These are phyloP conservation scores for Ceratosolen fusciceps DNA, from an alignment of 1,140 invertebrate species.

Conservation along the genomic window DNA sequence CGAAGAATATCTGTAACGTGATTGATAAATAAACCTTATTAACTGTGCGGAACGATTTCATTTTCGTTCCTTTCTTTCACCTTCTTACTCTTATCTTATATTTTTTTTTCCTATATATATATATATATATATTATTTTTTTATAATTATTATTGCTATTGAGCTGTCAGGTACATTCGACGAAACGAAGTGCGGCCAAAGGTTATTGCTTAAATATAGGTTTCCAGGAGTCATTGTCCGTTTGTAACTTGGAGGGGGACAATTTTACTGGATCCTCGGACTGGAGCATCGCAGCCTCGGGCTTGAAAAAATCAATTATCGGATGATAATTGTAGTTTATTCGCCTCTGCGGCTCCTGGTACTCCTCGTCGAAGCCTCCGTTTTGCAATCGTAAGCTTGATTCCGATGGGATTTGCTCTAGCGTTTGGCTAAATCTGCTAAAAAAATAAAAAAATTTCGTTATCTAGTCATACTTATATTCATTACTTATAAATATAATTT, in stretches of 20 bases:
- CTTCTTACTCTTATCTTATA: too few relatives aligned
- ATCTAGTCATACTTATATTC: too few relatives aligned
- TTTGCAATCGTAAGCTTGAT: constrained; percentile 58
- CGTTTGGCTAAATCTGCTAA: constrained; percentile 56
- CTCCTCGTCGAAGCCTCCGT: constrained; percentile 64
- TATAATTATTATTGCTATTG: too few relatives aligned
- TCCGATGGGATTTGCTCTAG: constrained; percentile 58
- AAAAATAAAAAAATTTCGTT: too few relatives aligned
- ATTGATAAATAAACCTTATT: constrained; percentile 24
- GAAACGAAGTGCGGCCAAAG: background rate
- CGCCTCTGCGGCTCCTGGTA: constrained; percentile 69
- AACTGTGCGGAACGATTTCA: background rate
- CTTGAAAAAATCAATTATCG: constrained; percentile 87
- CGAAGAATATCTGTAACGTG: background rate
- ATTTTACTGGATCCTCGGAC: constrained; percentile 43
- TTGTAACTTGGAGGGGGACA: constrained; percentile 28
- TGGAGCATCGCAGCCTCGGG: constrained; percentile 69
- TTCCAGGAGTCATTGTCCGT: constrained; percentile 63
- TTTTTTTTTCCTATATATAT: too few relatives aligned
- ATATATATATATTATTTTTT: too few relatives aligned
- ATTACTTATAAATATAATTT: too few relatives aligned
- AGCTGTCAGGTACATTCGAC: constrained; percentile 48
- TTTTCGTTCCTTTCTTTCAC: constrained; percentile 1
- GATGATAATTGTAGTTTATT: constrained; percentile 88
- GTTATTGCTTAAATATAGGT: constrained; percentile 64